Percentiles rank a stretch among this genome's conserved stretches.
phyloP scores from a whole-genome alignment of 2,113 vertebrate species.

The Upupa epops region DNA sequence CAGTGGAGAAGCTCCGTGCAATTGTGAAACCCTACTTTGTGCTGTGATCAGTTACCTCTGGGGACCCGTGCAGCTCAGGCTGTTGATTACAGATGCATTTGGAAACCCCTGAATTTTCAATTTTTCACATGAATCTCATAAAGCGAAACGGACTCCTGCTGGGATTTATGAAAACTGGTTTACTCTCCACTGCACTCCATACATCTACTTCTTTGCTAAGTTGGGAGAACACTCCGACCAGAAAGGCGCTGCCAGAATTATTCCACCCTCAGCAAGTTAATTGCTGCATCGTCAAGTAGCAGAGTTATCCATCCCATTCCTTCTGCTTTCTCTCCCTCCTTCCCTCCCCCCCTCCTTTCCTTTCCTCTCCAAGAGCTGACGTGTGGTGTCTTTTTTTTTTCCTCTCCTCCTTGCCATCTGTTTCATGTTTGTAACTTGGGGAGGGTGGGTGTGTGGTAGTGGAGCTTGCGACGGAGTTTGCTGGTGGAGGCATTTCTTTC shows the following conservation, averaged over 20 bases:
- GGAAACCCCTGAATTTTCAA: conserved; percentile 67
- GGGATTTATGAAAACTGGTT: conserved; percentile 64
- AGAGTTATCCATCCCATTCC: conserved; percentile 52
- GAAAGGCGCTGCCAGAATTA: conserved; percentile 33
- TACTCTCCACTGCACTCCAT: conserved; percentile 53
- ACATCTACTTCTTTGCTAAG: conserved; percentile 40
- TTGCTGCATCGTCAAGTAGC: conserved; percentile 55
- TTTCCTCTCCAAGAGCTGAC: conserved; percentile 36
- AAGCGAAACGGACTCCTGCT: conserved; percentile 38
- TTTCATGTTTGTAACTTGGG: conserved; percentile 55
- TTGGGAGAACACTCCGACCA: conserved; percentile 8
- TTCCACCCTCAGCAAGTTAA: conserved; percentile 68
- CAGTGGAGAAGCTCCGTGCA: conserved; percentile 31
- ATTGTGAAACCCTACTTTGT: conserved; percentile 41
- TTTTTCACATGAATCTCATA: conserved; percentile 68
- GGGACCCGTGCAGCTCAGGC: neutral
- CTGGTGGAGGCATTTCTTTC: conserved; percentile 61
- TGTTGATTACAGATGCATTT: conserved; percentile 61
- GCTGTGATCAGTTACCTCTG: conserved; percentile 57
- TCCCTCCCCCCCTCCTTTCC: neutral
- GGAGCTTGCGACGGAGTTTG: conserved; percentile 56
- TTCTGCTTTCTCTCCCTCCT: conserved; percentile 47
- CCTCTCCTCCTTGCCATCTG: conserved; percentile 52
- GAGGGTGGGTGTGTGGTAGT: conserved; percentile 52
- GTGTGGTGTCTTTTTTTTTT: conserved; percentile 48